Evolutionary conservation across 2,888 invertebrate species (phyloP), one percentile per base, ranked within the genome.

Genomic region (Vandiemenella viatica): DNA sequence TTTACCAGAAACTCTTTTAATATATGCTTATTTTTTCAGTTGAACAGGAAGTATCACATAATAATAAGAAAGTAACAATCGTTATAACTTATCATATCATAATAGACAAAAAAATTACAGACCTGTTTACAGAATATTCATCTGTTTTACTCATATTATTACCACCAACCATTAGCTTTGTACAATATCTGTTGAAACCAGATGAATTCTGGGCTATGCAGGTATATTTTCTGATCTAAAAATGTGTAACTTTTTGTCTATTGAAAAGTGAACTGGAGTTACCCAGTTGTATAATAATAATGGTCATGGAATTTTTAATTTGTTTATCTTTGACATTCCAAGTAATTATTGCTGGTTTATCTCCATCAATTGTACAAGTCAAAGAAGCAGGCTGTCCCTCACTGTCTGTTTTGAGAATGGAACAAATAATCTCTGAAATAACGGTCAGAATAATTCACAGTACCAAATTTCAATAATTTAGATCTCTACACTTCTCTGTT

Each of bases 101-200:
- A n/a, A n/a, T n/a, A n/a, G n/a, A n/a, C n/a, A n/a, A n/a, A n/a
- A n/a, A n/a, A n/a, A n/a, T n/a, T n/a, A n/a, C n/a, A n/a, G n/a
- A n/a, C n/a, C n/a, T n/a, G n/a, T n/a, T n/a, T n/a, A n/a, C n/a
- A n/a, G n/a, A n/a, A n/a, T n/a, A n/a, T n/a, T n/a, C n/a, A n/a
- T n/a, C n/a, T n/a, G n/a, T n/a, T n/a, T n/a, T n/a, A 2, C 32
- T 32, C n/a, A 32, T 32, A 32, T 3, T 13, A 46, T 42, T 52
- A 80, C 80, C 80, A 63, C 79, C 80, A 59, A 80, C 78, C 63
- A 75, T 69, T 61, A 80, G 72, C 40, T 72, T 71, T 50, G 79
- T 74, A 54, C 72, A 72, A 61, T 74, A 73, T 59, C 75, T 72
- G 52, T 68, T 70, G 56, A 73, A 71, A 59, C 79, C 79, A 57